phyloP scores from a whole-genome alignment of 2,797 vertebrate genomes.

The Epinephelus coioides region DNA sequence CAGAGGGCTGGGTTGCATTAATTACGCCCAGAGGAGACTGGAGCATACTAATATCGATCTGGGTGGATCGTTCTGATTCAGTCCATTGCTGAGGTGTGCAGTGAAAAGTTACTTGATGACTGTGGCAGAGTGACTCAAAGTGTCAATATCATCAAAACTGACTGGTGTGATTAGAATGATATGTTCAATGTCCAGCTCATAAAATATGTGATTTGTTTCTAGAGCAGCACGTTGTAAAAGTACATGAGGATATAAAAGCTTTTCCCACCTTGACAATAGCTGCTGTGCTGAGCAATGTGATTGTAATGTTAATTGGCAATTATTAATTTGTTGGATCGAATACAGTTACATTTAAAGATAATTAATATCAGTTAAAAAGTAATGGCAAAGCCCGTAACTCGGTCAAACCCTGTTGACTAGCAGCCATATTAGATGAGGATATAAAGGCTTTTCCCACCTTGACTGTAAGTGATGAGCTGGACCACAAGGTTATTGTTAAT shows the following conservation, averaged over 20 bases:
- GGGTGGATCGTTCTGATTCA: conserved; percentile 46
- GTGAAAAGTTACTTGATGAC: conserved; percentile 39
- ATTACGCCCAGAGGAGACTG: conserved; percentile 70
- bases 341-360: neutral
- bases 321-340: neutral
- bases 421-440: conserved; percentile 6
- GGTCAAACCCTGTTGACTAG: neutral
- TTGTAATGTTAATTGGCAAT: neutral
- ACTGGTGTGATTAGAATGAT: neutral
- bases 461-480: neutral
- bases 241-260: neutral
- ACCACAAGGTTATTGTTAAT: neutral
- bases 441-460: conserved; percentile 1
- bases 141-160: conserved; percentile 48
- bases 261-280: neutral
- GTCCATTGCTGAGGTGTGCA: conserved; percentile 43
- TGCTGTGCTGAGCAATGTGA: neutral
- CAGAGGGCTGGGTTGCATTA: conserved; percentile 62
- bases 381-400: neutral
- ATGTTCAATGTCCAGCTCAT: neutral
- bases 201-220: conserved; percentile 8
- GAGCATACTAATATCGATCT: conserved; percentile 65
- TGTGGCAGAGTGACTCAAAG: conserved; percentile 42
- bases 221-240: neutral
- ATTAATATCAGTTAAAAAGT: neutral